Percentiles rank a stretch among this genome's conserved stretches.
Evolutionary conservation across 2,113 vertebrate species (phyloP).

Genomic region (Leptodactylus fuscus): DNA sequence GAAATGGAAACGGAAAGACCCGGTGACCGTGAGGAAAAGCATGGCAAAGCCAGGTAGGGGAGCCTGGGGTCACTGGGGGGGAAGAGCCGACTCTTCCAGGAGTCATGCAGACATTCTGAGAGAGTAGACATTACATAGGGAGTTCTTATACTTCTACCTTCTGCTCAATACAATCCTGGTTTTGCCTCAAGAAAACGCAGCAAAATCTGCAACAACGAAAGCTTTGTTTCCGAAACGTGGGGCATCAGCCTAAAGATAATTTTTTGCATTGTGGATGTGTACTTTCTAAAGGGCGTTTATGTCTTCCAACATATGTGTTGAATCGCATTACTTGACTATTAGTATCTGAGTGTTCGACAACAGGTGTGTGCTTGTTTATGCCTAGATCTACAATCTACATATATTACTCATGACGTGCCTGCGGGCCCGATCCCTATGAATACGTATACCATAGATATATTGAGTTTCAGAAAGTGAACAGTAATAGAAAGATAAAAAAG

Average conservation of each 20-base stretch:
- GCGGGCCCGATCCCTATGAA: not conserved
- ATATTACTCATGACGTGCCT: constrained; percentile 11
- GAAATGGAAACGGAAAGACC: constrained; percentile 97
- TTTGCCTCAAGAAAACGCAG: too few species aligned
- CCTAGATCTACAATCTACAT: constrained; percentile 15
- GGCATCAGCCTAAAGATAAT: too few species aligned
- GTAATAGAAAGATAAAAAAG: not conserved
- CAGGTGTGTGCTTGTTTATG: constrained; percentile 13
- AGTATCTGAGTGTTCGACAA: not conserved
- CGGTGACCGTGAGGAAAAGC: constrained; percentile 88
- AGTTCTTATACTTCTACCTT: too few species aligned
- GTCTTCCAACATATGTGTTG: not conserved
- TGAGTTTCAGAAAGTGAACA: not conserved
- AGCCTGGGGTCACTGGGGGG: not conserved
- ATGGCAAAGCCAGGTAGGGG: constrained; percentile 93
- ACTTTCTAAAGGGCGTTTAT: not conserved
- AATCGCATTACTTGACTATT: constrained; percentile 6
- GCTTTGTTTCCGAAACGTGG: too few species aligned
- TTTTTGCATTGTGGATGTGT: too few species aligned
- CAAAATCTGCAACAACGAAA: too few species aligned
- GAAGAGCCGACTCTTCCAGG: too few species aligned
- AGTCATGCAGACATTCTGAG: too few species aligned
- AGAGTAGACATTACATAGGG: too few species aligned
- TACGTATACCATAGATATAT: not conserved
- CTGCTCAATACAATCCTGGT: too few species aligned